These are phyloP conservation scores for Drosophila bocqueti DNA, from an alignment of 1,140 invertebrate species.

Conservation along the genomic window DNA sequence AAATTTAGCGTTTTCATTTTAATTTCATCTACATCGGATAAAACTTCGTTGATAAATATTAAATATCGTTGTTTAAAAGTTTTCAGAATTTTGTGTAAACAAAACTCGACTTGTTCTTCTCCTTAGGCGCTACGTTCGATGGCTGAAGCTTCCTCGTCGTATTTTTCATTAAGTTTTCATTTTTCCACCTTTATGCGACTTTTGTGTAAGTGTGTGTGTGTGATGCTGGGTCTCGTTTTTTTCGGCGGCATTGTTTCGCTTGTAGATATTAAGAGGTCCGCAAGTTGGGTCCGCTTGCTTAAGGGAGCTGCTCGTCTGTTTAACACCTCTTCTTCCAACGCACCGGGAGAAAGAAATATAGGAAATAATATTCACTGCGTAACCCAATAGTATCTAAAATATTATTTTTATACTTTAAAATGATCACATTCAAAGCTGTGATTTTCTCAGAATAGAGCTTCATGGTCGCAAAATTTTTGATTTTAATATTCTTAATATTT, in stretches of 20 bases:
- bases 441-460: too few relatives aligned
- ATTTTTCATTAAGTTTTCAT: constrained; percentile 32
- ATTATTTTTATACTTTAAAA: too few relatives aligned
- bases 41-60: constrained; percentile 34
- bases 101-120: constrained; percentile 32
- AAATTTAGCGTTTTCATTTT: constrained; percentile 14
- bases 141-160: neutral
- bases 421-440: too few relatives aligned
- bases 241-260: constrained; percentile 43
- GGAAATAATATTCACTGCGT: too few relatives aligned
- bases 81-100: constrained; percentile 24
- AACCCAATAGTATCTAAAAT: too few relatives aligned
- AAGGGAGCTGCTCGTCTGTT: constrained; percentile 8
- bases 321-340: constrained; percentile 7
- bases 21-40: constrained; percentile 11
- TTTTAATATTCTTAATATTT: neutral
- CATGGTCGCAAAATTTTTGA: too few relatives aligned
- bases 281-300: constrained; percentile 32
- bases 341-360: neutral
- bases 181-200: constrained; percentile 13
- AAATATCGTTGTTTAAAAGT: constrained; percentile 29
- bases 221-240: constrained; percentile 19
- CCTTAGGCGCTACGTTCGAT: neutral
- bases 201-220: constrained; percentile 3
- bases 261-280: constrained; percentile 43